Percentiles rank a stretch among this genome's conserved stretches.
Evolutionary conservation across 2,888 invertebrate genomes (phyloP).

Genomic region (Hirtodrosophila histrioides): DNA sequence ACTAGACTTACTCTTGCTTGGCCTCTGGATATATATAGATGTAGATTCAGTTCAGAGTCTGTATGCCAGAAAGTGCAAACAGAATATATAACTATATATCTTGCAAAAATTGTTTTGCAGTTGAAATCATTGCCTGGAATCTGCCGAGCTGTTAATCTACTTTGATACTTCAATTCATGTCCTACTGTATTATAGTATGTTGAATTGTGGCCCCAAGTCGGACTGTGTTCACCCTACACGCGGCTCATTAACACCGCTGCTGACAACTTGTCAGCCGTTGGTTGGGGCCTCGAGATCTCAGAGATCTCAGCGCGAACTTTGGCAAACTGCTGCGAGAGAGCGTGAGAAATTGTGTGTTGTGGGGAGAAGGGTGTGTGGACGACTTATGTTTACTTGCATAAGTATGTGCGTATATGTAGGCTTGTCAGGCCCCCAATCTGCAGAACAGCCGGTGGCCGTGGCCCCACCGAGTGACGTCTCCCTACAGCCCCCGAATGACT

Average conservation of each 20-base stretch:
- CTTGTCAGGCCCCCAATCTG: conserved; percentile 37
- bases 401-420: not conserved
- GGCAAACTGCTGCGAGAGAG: conserved; percentile 20
- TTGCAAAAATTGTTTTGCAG: no score
- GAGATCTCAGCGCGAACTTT: conserved; percentile 30
- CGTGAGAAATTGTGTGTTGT: conserved; percentile 57
- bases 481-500: conserved; percentile 4
- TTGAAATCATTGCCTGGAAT: no score
- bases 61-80: no score
- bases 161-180: not conserved
- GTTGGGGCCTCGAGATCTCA: not conserved
- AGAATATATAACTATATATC: no score
- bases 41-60: no score
- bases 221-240: conserved; percentile 24
- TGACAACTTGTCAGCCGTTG: conserved; percentile 58
- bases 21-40: no score
- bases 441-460: conserved; percentile 46
- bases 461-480: conserved; percentile 43
- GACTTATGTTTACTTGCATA: conserved; percentile 5
- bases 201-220: conserved; percentile 4
- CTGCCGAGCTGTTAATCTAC: conserved; percentile 10
- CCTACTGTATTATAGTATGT: not conserved
- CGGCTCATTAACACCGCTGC: conserved; percentile 60
- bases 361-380: not conserved
- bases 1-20: no score